A percentile compares a stretch with the other conserved stretches of the same genome.
These are phyloP conservation scores for Drosophila yakuba DNA, from an alignment of 1,140 invertebrate species.

Conservation along the genomic window DNA sequence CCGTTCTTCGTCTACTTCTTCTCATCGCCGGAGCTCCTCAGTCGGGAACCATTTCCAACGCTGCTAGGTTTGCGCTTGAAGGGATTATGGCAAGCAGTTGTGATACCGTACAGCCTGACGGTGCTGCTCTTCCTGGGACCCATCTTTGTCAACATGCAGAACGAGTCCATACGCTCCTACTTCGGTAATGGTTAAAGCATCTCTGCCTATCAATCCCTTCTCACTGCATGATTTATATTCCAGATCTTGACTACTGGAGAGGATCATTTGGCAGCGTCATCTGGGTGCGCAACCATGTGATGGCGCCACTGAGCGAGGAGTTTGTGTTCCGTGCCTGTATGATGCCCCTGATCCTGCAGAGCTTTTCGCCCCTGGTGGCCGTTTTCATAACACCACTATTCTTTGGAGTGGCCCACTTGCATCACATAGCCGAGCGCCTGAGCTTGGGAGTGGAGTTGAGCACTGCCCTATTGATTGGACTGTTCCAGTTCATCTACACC, in stretches of 20 bases:
- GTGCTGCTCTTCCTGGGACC: conserved; percentile 94
- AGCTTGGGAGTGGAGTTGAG: conserved; percentile 89
- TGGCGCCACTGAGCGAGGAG: conserved; percentile 97
- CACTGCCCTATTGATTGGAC: conserved; percentile 88
- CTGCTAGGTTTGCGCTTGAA: conserved; percentile 91
- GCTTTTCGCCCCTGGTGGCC: conserved; percentile 90
- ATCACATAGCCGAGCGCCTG: conserved; percentile 94
- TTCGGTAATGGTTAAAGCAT: conserved; percentile 86
- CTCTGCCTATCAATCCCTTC: no score
- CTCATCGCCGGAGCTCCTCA: conserved; percentile 87
- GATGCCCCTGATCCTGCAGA: conserved; percentile 94
- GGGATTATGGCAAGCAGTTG: conserved; percentile 90
- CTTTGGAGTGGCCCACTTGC: conserved; percentile 97
- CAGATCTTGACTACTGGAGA: conserved; percentile 92
- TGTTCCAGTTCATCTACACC: conserved; percentile 96
- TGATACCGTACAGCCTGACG: conserved; percentile 92
- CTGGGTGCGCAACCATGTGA: conserved; percentile 95
- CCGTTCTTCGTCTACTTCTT: conserved; percentile 91
- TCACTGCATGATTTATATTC: conserved; percentile 19
- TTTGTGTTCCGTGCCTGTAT: conserved; percentile 97
- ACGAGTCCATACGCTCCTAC: conserved; percentile 89
- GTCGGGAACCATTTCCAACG: conserved; percentile 88
- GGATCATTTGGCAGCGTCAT: conserved; percentile 90
- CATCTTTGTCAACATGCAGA: conserved; percentile 89
- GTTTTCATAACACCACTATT: conserved; percentile 95